These are phyloP conservation scores for Physeter macrocephalus DNA, from an alignment of 2,113 vertebrate species.

Conservation along the genomic window DNA sequence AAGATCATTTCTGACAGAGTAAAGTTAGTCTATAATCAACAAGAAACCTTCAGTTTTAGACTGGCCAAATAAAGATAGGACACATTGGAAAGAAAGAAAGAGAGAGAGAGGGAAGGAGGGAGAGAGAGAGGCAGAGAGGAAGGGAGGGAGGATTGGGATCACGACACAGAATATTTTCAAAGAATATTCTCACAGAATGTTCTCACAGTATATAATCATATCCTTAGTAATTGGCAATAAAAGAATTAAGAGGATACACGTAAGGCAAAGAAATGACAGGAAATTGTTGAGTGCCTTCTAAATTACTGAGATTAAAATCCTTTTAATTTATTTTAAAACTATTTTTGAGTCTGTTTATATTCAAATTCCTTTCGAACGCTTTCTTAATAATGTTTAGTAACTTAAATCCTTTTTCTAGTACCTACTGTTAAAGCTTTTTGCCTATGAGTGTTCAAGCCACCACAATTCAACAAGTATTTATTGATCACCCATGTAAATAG, in stretches of 20 bases:
- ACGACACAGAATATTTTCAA: background rate
- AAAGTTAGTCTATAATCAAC: background rate
- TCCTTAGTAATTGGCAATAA: background rate
- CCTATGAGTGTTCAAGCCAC: background rate
- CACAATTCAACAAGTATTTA: background rate
- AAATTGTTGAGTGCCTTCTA: background rate
- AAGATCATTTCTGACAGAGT: background rate
- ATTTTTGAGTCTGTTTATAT: background rate
- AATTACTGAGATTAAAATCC: conserved; percentile 23
- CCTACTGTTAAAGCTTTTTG: background rate
- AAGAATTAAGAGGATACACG: background rate
- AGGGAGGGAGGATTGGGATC: background rate
- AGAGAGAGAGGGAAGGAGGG: background rate
- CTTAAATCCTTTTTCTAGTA: background rate
- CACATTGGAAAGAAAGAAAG: background rate
- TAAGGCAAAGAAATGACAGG: background rate
- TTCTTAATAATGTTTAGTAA: background rate
- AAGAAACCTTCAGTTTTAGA: background rate
- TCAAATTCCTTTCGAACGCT: conserved; percentile 5
- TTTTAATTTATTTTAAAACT: conserved; percentile 20
- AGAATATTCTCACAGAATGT: background rate
- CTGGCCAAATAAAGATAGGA: background rate
- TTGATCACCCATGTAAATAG: background rate
- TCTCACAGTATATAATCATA: background rate
- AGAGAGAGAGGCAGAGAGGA: background rate